phyloP scores from a whole-genome alignment of 1,140 invertebrate genomes.

The Drosophila takahashii region DNA sequence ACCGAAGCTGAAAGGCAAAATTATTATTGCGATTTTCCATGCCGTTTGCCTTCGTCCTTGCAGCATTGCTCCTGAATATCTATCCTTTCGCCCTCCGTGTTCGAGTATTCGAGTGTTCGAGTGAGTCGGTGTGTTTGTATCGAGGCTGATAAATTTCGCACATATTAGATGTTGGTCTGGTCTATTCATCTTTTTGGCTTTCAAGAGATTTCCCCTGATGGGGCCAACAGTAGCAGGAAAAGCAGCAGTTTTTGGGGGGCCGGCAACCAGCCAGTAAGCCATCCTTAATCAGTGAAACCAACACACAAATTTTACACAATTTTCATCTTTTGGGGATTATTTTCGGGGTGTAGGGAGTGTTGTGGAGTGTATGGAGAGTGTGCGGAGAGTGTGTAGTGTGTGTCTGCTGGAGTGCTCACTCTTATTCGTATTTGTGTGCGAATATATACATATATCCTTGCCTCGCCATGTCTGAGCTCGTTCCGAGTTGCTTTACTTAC shows the following conservation, averaged over 20 bases:
- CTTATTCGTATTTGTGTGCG: constrained; percentile 2
- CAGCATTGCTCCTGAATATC: constrained; percentile 19
- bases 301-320: constrained; percentile 81
- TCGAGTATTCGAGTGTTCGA: constrained; percentile 5
- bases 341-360: constrained; percentile 17
- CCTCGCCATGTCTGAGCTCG: constrained; percentile 5
- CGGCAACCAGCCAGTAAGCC: constrained; percentile 58
- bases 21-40: constrained; percentile 81
- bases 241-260: constrained; percentile 16
- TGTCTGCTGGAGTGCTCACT: constrained; percentile 14
- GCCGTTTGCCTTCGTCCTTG: constrained; percentile 63
- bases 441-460: background rate
- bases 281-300: constrained; percentile 79
- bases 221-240: constrained; percentile 3
- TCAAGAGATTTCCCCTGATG: constrained; percentile 66
- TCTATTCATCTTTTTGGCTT: constrained; percentile 68
- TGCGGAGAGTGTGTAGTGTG: background rate
- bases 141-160: constrained; percentile 77
- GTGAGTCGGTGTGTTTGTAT: constrained; percentile 32
- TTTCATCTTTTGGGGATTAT: constrained; percentile 78
- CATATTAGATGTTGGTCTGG: constrained; percentile 70
- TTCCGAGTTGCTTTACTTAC: constrained; percentile 17
- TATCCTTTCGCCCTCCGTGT: background rate
- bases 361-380: constrained; percentile 18
- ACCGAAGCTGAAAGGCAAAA: constrained; percentile 65